These are phyloP conservation scores for Epizoanthus stellaris DNA, from an alignment of 92 coral and sea anemone genomes.

Conservation along the genomic window DNA sequence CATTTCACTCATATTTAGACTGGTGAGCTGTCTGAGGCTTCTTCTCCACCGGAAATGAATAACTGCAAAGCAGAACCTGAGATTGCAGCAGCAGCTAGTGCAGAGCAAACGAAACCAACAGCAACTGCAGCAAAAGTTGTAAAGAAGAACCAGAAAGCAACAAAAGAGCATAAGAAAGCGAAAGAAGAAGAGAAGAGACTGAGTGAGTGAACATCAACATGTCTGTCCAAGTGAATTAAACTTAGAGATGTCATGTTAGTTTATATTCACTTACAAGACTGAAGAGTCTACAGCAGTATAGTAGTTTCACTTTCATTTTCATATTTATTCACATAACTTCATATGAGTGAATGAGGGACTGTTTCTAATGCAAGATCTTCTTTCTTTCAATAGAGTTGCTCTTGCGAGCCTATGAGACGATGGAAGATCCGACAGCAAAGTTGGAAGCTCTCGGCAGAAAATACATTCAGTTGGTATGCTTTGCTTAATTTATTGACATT, in stretches of 20 bases:
- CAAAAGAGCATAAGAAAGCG: constrained; percentile 45
- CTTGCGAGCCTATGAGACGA: constrained; percentile 68
- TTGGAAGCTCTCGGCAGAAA: constrained; percentile 89
- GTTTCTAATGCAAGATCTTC: not conserved
- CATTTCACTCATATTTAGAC: not conserved
- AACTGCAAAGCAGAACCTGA: constrained; percentile 16
- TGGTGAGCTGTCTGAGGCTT: not conserved
- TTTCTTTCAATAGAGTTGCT: constrained; percentile 68
- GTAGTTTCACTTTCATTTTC: not conserved
- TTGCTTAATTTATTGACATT: not conserved
- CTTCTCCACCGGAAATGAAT: constrained; percentile 40
- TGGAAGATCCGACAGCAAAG: constrained; percentile 75
- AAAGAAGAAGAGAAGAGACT: constrained; percentile 94
- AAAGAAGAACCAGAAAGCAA: constrained; percentile 67
- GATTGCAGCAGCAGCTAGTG: not conserved
- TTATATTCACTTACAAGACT: no score
- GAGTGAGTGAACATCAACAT: constrained; percentile 61
- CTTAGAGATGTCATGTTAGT: no score
- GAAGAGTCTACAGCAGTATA: no score
- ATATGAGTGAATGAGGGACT: no score
- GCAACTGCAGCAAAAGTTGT: constrained; percentile 49
- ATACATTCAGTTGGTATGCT: constrained; percentile 85
- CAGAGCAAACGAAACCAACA: constrained; percentile 10
- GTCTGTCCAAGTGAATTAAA: not conserved
- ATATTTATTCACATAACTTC: not conserved